phyloP scores from a whole-genome alignment of 23 tunicate species.

The Trididemnum miniatum region DNA sequence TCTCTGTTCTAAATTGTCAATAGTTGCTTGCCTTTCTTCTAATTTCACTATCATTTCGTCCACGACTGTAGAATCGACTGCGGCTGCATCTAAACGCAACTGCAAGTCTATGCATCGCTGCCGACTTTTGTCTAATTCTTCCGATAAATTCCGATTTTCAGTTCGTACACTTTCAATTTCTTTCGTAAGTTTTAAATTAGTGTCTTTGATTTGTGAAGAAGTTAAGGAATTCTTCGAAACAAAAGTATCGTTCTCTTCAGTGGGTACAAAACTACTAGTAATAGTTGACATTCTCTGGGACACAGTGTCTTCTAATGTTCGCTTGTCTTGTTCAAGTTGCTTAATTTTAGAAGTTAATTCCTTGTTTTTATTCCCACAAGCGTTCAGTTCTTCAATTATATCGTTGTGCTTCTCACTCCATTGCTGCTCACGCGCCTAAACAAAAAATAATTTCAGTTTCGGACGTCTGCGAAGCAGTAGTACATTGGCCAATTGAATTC shows the following conservation, averaged over 20 bases:
- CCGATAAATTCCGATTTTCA: conserved; percentile 9
- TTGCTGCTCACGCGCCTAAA: conserved; percentile 66
- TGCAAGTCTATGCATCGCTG: conserved; percentile 23
- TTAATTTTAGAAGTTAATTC: conserved; percentile 26
- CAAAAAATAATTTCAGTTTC: too few relatives aligned
- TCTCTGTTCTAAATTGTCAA: conserved; percentile 7
- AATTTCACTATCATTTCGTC: not conserved
- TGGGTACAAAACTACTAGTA: conserved; percentile 52
- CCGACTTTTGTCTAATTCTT: not conserved
- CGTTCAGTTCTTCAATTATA: not conserved
- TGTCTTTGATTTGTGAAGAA: not conserved
- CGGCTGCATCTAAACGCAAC: not conserved
- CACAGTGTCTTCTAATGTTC: conserved; percentile 71
- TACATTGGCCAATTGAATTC: too few relatives aligned
- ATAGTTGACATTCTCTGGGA: conserved; percentile 67
- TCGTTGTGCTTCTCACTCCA: conserved; percentile 60
- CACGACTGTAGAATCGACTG: not conserved
- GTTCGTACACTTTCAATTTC: not conserved
- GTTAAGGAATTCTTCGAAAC: not conserved
- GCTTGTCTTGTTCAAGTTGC: conserved; percentile 80
- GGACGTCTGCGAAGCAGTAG: too few relatives aligned
- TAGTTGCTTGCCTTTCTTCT: conserved; percentile 21
- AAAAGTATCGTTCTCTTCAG: not conserved
- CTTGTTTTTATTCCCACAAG: conserved; percentile 15
- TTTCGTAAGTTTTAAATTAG: not conserved